phyloP scores from a whole-genome alignment of 2,888 invertebrate species.

The Caenorhabditis doughertyi region DNA sequence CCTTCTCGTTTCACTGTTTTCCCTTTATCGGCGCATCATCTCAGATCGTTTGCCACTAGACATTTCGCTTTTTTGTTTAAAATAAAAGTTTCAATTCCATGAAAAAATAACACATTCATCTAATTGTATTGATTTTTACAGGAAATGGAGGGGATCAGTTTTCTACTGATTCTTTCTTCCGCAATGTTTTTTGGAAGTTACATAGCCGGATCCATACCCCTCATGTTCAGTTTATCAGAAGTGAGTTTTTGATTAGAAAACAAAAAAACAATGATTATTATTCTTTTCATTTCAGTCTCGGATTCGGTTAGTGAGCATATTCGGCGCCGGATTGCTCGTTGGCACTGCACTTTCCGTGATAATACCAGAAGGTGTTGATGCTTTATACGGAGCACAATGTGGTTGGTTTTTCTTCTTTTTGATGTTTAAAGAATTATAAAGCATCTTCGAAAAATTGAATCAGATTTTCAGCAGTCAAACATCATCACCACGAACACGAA shows the following conservation, averaged over 20 bases:
- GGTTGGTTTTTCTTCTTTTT: constrained; percentile 50
- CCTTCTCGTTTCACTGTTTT: constrained; percentile 23
- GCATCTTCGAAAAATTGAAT: neutral
- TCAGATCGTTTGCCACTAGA: constrained; percentile 38
- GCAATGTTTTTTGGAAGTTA: constrained; percentile 97
- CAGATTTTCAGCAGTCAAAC: neutral
- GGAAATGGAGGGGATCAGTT: constrained; percentile 67
- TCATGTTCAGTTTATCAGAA: constrained; percentile 95
- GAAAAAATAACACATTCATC: neutral
- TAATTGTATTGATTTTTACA: constrained; percentile 17
- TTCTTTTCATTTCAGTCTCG: constrained; percentile 94
- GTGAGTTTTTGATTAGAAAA: constrained; percentile 85
- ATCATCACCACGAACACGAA: constrained; percentile 31
- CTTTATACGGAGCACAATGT: constrained; percentile 79
- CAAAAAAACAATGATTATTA: constrained; percentile 78
- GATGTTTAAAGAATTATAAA: neutral
- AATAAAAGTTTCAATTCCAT: neutral
- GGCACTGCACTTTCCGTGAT: constrained; percentile 98
- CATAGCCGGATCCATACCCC: constrained; percentile 94
- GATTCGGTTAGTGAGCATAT: constrained; percentile 93
- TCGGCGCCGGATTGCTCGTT: constrained; percentile 96
- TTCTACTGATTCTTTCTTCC: constrained; percentile 61
- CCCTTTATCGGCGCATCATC: constrained; percentile 45
- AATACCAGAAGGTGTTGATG: constrained; percentile 97
- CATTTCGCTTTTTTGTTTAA: constrained; percentile 13